phyloP scores from a whole-genome alignment of 2,888 invertebrate genomes.

The Drosophila bunnanda region DNA sequence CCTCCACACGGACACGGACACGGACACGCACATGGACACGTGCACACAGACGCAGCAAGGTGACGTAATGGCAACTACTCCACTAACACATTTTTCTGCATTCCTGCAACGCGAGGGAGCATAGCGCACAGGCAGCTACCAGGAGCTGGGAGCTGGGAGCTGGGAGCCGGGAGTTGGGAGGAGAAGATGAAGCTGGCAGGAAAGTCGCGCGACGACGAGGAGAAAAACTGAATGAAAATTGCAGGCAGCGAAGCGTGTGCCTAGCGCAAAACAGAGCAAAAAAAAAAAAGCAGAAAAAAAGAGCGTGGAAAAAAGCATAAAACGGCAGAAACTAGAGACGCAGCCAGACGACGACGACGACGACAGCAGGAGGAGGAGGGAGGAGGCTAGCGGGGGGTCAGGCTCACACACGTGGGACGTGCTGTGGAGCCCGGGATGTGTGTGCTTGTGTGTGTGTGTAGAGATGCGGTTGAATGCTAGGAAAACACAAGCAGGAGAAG shows the following conservation, averaged over 20 bases:
- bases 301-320: constrained; percentile 29
- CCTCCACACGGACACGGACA: constrained; percentile 25
- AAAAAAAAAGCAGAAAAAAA: constrained; percentile 12
- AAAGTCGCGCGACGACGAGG: constrained; percentile 42
- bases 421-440: constrained; percentile 29
- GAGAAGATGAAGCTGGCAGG: constrained; percentile 5
- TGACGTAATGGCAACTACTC: constrained; percentile 85
- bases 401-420: constrained; percentile 46
- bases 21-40: constrained; percentile 27
- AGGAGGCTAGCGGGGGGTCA: background rate
- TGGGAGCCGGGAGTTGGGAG: constrained; percentile 11
- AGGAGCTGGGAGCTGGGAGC: constrained; percentile 13
- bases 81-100: constrained; percentile 85
- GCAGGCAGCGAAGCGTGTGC: constrained; percentile 54
- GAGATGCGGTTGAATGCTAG: constrained; percentile 29
- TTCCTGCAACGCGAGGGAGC: constrained; percentile 73
- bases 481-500: constrained; percentile 21
- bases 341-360: constrained; percentile 34
- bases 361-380: background rate
- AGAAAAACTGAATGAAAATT: constrained; percentile 60
- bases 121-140: constrained; percentile 31
- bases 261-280: constrained; percentile 36
- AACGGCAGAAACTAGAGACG: constrained; percentile 42
- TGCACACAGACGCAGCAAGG: constrained; percentile 62
- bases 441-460: background rate